Conservation (phyloP, 2,888 invertebrate genomes). For the Trichogramma dendrolimi region DNA sequence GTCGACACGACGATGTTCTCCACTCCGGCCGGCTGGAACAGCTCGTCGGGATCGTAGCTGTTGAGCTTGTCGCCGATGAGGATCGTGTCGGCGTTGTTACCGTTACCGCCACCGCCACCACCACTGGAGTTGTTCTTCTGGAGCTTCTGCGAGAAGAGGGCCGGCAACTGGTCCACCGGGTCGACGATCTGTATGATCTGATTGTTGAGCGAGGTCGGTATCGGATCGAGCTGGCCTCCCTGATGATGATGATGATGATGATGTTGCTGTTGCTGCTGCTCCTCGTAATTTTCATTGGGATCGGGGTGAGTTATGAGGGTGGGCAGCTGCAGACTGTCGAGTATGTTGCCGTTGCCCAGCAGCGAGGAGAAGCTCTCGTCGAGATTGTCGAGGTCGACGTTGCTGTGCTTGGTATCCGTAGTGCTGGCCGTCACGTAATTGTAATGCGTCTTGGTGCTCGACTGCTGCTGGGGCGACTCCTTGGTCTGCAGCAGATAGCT, state of each 20-base stretch:
- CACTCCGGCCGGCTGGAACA: conserved; percentile 40
- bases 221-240: conserved; percentile 35
- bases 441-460: conserved; percentile 52
- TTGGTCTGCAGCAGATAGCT: conserved; percentile 35
- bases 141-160: conserved; percentile 45
- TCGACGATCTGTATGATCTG: conserved; percentile 49
- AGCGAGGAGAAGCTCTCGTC: conserved; percentile 39
- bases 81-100: conserved; percentile 46
- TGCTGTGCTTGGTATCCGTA: conserved; percentile 16
- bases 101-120: conserved; percentile 18
- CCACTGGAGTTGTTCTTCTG: conserved; percentile 36
- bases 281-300: conserved; percentile 40
- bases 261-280: conserved; percentile 31
- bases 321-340: conserved; percentile 44
- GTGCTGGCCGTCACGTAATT: conserved; percentile 51
- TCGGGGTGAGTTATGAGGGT: conserved; percentile 41
- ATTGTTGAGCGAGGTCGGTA: conserved; percentile 44
- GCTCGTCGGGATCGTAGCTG: conserved; percentile 49
- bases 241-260: conserved; percentile 34
- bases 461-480: conserved; percentile 41
- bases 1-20: background rate
- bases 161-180: conserved; percentile 49
- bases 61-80: conserved; percentile 40
- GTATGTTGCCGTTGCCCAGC: conserved; percentile 42
- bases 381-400: conserved; percentile 33